Evolutionary conservation across 1,140 invertebrate genomes (phyloP).

Genomic region (Babylonia areolata): DNA sequence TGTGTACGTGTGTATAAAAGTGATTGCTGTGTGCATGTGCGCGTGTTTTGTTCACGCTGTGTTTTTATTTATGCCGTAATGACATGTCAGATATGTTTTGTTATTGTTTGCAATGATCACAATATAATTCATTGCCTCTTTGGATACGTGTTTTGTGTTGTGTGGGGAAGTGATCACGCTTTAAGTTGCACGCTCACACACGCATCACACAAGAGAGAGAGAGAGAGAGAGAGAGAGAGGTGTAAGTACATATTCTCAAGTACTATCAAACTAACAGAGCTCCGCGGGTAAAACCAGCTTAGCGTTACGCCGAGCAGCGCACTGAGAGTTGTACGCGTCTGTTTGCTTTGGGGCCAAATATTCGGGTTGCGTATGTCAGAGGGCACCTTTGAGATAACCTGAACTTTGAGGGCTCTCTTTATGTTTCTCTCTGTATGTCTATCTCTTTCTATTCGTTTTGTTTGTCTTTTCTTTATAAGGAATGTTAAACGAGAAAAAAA

Average conservation of each 20-base stretch:
- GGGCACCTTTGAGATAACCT: background rate
- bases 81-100: background rate
- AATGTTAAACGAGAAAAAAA: too few species aligned
- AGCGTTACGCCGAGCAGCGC: background rate
- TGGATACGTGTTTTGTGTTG: background rate
- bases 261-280: background rate
- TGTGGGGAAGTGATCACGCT: background rate
- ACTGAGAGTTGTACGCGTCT: background rate
- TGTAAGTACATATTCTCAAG: background rate
- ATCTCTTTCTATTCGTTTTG: too few species aligned
- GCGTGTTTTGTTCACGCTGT: background rate
- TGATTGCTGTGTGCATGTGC: background rate
- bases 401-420: background rate
- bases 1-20: background rate
- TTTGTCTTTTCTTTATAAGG: too few species aligned
- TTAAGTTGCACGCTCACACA: background rate
- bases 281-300: background rate
- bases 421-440: too few species aligned
- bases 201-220: background rate
- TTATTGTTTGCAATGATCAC: background rate
- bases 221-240: background rate
- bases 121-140: background rate
- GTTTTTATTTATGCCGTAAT: background rate
- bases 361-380: background rate
- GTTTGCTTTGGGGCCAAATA: background rate